phyloP scores from a whole-genome alignment of 37 sponge, comb jelly and placozoan species.

The Dysidea cf. avara region DNA sequence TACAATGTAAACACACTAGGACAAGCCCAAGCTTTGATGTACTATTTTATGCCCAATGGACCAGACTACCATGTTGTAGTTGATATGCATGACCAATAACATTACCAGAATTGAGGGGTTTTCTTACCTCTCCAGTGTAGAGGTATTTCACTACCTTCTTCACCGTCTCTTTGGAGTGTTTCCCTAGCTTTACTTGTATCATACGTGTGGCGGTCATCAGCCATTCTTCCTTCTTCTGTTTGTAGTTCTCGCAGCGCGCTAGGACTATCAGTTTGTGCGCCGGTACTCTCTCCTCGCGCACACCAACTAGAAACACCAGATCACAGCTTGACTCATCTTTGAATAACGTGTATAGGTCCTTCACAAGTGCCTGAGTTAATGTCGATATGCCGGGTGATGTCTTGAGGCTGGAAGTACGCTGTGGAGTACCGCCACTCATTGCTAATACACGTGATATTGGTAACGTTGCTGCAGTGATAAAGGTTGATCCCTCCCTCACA shows the following conservation, averaged over 20 bases:
- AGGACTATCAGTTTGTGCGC: conserved; percentile 46
- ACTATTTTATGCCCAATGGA: too few relatives aligned
- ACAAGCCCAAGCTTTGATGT: too few relatives aligned
- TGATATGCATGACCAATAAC: too few relatives aligned
- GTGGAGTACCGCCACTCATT: too few relatives aligned
- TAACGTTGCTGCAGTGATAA: too few relatives aligned
- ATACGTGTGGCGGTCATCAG: background rate
- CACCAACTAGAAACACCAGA: conserved; percentile 39
- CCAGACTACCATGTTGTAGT: too few relatives aligned
- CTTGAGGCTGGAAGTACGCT: too few relatives aligned
- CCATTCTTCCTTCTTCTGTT: conserved; percentile 21
- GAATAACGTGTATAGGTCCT: conserved; percentile 35
- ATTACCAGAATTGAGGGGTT: too few relatives aligned
- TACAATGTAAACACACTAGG: too few relatives aligned
- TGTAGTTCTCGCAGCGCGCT: conserved; percentile 53
- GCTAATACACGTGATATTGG: too few relatives aligned
- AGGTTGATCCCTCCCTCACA: too few relatives aligned
- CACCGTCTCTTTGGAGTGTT: conserved; percentile 13
- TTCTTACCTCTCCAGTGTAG: conserved; percentile 78
- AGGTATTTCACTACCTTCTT: conserved; percentile 48
- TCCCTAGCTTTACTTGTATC: conserved; percentile 5
- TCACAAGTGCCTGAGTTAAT: conserved; percentile 1
- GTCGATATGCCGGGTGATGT: too few relatives aligned
- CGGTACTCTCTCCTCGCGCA: conserved; percentile 12
- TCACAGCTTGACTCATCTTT: conserved; percentile 34